Evolutionary conservation across 37 sponge, comb jelly and placozoan species (phyloP).

Genomic region (Trichoplax adhaerens): DNA sequence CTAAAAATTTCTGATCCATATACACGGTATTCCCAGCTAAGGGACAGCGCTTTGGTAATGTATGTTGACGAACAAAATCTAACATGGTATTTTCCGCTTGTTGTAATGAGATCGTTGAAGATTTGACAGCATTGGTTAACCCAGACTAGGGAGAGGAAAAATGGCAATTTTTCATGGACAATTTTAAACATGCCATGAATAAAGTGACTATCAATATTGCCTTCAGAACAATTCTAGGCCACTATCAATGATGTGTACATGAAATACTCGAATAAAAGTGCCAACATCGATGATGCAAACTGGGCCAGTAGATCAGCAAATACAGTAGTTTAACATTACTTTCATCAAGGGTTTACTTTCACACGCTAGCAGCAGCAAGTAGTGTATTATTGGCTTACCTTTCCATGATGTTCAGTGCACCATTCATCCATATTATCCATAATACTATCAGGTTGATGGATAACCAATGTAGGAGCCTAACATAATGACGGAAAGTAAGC

Average conservation of each 20-base stretch:
- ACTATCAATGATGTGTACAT: too few species aligned
- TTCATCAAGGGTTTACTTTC: too few species aligned
- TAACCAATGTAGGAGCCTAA: background rate
- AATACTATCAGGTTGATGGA: constrained; percentile 30
- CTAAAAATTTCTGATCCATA: constrained; percentile 54
- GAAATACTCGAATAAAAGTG: too few species aligned
- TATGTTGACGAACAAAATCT: constrained; percentile 32
- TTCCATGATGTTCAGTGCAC: constrained; percentile 56
- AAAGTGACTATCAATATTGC: too few species aligned
- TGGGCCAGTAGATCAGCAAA: too few species aligned
- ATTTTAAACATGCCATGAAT: too few species aligned
- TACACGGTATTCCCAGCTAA: constrained; percentile 76
- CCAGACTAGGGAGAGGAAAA: constrained; percentile 29
- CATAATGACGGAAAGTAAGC: background rate
- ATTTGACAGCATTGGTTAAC: constrained; percentile 28
- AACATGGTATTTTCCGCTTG: constrained; percentile 42
- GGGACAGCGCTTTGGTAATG: constrained; percentile 43
- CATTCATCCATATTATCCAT: constrained; percentile 51
- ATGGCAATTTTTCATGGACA: too few species aligned
- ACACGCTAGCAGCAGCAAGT: too few species aligned
- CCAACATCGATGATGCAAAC: too few species aligned
- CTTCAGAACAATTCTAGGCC: too few species aligned
- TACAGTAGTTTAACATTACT: too few species aligned
- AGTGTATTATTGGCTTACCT: constrained; percentile 15
- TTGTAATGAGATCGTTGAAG: constrained; percentile 18